Evolutionary conservation across 2,113 vertebrate genomes (phyloP), one percentile per base, ranked within the genome.

Genomic region (Menura novaehollandiae): DNA sequence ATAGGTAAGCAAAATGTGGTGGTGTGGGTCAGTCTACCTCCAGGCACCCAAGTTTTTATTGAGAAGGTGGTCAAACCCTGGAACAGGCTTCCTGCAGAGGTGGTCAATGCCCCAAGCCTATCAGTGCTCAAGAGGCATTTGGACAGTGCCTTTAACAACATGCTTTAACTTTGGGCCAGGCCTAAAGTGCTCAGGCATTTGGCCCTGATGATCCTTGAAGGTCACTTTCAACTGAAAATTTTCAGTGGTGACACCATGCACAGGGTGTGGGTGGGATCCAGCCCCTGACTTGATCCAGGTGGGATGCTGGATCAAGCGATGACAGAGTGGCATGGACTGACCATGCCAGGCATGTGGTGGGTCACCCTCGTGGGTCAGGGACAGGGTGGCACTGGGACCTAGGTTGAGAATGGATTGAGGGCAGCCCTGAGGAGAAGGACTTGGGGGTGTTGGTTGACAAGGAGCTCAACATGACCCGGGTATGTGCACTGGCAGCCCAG

Each of bases 321-420:
- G 41, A 41, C 59, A 64, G n/a, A 39, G 4, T 39, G 37, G 41
- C 44, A 35, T 46, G 53, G 23, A 30, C n/a, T 85, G 59, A 52
- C 33, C 21, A 37, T 0, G 0, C 24, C 35, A 27, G 60, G 80
- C 43, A n/a, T 0, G 3, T 24, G 18, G 13, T 17, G 13, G 15
- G 16, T n/a, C 49, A 24, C 32, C 46, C n/a, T 51, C 26, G 28
- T 44, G 46, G 46, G 28, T 53, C 22, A 35, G 60, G 39, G 47
- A 44, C 26, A 1, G 1, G 1, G 5, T 41, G 63, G 32, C 10
- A 1, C 52, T 47, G 49, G 58, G 20, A 69, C 30, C 22, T 55
- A 62, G 10, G 5, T 43, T 58, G 24, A 58, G 43, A 67, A 75
- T 67, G 43, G 43, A 27, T 39, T 47, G 22, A 21, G 22, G 47